Evolutionary conservation across 2,797 vertebrate genomes (phyloP).

Genomic region (Hephaestus fuliginosus): DNA sequence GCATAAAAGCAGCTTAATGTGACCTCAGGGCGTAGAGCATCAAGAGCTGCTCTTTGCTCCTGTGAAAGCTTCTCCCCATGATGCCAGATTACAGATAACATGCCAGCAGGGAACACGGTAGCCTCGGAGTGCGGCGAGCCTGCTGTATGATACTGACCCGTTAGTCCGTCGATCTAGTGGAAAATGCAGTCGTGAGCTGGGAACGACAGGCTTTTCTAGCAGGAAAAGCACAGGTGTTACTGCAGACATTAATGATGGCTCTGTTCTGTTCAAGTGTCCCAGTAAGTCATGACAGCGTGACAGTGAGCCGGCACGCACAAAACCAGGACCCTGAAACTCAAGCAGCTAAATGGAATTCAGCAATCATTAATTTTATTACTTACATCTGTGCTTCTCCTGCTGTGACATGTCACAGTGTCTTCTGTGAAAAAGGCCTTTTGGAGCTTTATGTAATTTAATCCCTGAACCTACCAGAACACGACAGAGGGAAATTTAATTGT

Average conservation of each 20-base stretch:
- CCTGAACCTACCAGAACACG: neutral
- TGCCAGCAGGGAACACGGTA: constrained; percentile 36
- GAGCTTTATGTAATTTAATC: neutral
- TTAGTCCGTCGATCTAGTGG: neutral
- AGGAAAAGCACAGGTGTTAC: constrained; percentile 3
- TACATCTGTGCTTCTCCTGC: neutral
- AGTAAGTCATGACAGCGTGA: neutral
- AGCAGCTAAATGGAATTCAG: neutral
- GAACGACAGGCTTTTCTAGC: neutral
- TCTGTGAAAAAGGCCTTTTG: neutral
- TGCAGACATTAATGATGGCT: neutral
- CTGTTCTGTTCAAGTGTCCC: neutral
- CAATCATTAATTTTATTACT: neutral
- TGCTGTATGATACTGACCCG: constrained; percentile 3
- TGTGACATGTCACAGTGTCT: constrained; percentile 5
- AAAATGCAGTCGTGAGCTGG: constrained; percentile 6
- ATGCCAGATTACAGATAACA: constrained; percentile 59
- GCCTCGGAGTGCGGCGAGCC: neutral
- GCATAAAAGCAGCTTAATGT: constrained; percentile 79
- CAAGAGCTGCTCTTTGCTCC: constrained; percentile 51
- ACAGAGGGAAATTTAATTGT: neutral
- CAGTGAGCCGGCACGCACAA: neutral
- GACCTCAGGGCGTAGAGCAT: constrained; percentile 70
- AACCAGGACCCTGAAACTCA: neutral
- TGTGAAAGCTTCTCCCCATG: constrained; percentile 43